A percentile compares a stretch with the other conserved stretches of the same genome.
Evolutionary conservation across 2,888 invertebrate species (phyloP).

Genomic region (Pristionchus japonicus): DNA sequence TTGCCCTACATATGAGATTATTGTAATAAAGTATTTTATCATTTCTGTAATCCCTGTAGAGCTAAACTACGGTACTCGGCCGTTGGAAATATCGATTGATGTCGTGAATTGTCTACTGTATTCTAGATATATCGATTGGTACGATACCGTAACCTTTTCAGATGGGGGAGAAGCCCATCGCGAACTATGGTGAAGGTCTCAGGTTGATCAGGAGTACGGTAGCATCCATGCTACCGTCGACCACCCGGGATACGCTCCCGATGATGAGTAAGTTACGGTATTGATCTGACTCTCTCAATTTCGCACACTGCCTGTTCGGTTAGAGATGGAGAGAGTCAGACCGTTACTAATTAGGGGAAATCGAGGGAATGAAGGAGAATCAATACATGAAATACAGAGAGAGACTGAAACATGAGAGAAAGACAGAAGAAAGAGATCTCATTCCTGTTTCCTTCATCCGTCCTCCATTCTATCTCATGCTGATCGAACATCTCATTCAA

Average conservation of each 20-base stretch:
- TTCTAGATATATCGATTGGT: neutral
- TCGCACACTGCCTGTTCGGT: no score
- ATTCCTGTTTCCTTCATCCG: no score
- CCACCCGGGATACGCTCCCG: neutral
- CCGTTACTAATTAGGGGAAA: no score
- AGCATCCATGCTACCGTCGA: neutral
- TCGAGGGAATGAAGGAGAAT: no score
- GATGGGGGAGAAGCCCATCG: conserved; percentile 1
- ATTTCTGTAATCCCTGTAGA: neutral
- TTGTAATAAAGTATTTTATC: conserved; percentile 7
- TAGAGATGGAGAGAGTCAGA: no score
- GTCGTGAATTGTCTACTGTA: neutral
- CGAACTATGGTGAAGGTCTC: neutral
- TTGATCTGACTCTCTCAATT: no score
- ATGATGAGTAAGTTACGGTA: neutral
- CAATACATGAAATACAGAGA: no score
- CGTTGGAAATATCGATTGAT: neutral
- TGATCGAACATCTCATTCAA: no score
- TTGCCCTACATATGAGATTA: neutral
- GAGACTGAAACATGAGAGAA: no score
- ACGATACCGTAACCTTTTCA: neutral
- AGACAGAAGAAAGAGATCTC: no score
- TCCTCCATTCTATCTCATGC: no score
- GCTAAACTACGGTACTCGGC: neutral
- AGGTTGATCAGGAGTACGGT: neutral